Conservation (phyloP, 1,140 invertebrate species). For the Drosophila ananassae region DNA sequence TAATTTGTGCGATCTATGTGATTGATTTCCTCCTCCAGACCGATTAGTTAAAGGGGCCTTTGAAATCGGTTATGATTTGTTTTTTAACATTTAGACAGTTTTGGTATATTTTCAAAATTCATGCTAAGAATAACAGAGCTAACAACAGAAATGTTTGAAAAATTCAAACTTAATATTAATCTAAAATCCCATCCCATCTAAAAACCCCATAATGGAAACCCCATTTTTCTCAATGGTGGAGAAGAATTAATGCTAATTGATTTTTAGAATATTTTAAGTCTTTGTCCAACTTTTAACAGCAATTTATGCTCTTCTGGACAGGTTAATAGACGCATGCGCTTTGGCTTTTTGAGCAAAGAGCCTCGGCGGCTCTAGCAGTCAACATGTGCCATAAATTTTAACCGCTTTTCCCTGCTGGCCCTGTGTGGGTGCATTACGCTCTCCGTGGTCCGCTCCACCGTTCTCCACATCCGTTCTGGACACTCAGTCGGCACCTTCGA, state of each 20-base stretch:
- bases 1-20: no score
- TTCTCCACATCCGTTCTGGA: constrained; percentile 42
- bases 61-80: no score
- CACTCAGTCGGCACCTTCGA: constrained; percentile 29
- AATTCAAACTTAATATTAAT: no score
- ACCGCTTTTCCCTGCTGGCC: constrained; percentile 62
- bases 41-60: no score
- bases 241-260: not conserved
- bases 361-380: constrained; percentile 46
- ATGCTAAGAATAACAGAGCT: no score
- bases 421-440: constrained; percentile 45
- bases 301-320: constrained; percentile 10
- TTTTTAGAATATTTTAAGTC: not conserved
- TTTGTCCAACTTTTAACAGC: constrained; percentile 17
- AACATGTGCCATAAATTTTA: constrained; percentile 81
- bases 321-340: constrained; percentile 50
- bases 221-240: no score
- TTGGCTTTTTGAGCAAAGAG: constrained; percentile 24
- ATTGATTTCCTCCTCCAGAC: no score
- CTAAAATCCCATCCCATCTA: not conserved
- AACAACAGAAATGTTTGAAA: no score
- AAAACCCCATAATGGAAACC: not conserved
- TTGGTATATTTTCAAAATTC: no score
- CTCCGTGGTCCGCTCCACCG: constrained; percentile 22
- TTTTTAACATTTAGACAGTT: no score